Percentiles rank a stretch among this genome's conserved stretches.
Evolutionary conservation across 1,140 invertebrate genomes (phyloP).

Genomic region (Aphis gossypii): DNA sequence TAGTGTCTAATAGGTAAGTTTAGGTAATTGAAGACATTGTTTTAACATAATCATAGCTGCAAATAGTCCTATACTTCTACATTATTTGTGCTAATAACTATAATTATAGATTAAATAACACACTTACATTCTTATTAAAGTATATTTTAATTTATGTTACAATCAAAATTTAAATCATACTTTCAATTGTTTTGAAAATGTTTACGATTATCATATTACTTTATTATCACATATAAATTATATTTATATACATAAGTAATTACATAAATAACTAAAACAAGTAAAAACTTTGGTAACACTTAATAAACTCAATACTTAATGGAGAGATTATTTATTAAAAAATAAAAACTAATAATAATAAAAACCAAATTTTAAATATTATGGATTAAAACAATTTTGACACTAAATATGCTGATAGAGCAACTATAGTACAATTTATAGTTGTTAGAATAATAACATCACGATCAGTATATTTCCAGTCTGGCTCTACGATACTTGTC

Average conservation of each 20-base stretch:
- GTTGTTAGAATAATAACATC: slow-evolving; percentile 50
- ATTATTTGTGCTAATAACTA: not conserved
- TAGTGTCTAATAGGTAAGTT: too few relatives aligned
- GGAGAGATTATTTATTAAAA: slow-evolving; percentile 27
- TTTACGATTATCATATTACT: not conserved
- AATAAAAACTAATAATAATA: slow-evolving; percentile 34
- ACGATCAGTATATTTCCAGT: slow-evolving; percentile 41
- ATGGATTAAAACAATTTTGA: slow-evolving; percentile 40
- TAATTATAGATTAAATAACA: not conserved
- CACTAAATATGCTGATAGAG: slow-evolving; percentile 27
- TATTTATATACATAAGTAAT: too few relatives aligned
- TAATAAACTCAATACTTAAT: not conserved
- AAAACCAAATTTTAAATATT: not conserved
- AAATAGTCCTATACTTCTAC: not conserved
- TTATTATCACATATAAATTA: not conserved
- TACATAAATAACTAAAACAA: too few relatives aligned
- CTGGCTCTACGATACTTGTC: not conserved
- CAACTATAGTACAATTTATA: slow-evolving; percentile 50
- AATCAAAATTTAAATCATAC: too few relatives aligned
- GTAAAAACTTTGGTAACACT: too few relatives aligned
- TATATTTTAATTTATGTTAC: too few relatives aligned
- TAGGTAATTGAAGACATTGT: not conserved
- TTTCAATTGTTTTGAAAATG: too few relatives aligned
- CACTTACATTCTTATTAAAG: too few relatives aligned
- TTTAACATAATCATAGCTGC: not conserved